Evolutionary conservation across 2,888 invertebrate species (phyloP).

Genomic region (Fissipunctia ypsillon): DNA sequence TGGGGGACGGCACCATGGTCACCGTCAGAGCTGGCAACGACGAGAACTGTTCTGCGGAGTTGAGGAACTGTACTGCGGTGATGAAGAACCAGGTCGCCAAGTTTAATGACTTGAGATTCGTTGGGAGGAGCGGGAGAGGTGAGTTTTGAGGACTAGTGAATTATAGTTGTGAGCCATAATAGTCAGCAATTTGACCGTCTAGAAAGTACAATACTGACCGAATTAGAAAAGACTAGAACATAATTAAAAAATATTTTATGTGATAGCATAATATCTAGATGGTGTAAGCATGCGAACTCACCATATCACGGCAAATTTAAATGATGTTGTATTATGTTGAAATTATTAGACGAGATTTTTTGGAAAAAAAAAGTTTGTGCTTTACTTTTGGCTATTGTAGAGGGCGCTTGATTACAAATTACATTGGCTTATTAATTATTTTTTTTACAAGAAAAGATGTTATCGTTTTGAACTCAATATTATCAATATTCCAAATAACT

Average conservation of each 20-base stretch:
- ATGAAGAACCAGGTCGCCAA: slow-evolving; percentile 99
- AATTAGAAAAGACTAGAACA: not conserved
- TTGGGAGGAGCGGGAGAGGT: slow-evolving; percentile 99
- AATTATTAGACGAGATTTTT: not conserved
- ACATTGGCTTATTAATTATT: not conserved
- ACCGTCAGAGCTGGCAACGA: slow-evolving; percentile 98
- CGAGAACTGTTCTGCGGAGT: slow-evolving; percentile 98
- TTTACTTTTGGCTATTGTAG: not conserved
- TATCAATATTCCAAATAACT: slow-evolving; percentile 28
- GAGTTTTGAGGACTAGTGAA: slow-evolving; percentile 78
- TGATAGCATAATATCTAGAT: not conserved
- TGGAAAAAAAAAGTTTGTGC: fast-evolving
- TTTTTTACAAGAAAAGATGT: not conserved
- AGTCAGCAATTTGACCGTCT: not conserved
- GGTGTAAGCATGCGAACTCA: not conserved
- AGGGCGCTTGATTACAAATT: not conserved
- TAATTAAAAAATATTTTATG: not conserved
- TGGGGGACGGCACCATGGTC: slow-evolving; percentile 98
- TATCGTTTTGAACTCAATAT: not conserved
- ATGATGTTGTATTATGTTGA: too few species aligned
- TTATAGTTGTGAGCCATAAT: not conserved
- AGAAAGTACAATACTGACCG: not conserved
- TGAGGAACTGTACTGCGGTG: slow-evolving; percentile 97
- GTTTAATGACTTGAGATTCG: slow-evolving; percentile 99
- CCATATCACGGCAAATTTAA: not conserved